Conservation (phyloP, 2,888 invertebrate genomes). For the Oxyteleia sp. region DNA sequence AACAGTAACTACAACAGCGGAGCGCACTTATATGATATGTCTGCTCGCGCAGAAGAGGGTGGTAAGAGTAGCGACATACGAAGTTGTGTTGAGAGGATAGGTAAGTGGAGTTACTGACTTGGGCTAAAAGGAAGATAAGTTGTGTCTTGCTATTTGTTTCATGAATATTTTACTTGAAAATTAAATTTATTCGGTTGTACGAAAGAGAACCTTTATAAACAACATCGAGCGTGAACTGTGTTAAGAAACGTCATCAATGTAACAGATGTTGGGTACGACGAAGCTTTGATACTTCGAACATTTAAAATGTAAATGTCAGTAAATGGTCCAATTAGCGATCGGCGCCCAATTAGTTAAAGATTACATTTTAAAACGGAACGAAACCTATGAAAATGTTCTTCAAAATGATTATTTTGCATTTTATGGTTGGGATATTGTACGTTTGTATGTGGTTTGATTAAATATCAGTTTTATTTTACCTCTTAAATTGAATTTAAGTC, state of each 20-base stretch:
- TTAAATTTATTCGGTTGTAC: conserved; percentile 57
- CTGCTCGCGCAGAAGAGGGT: conserved; percentile 69
- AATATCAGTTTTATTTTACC: too few relatives aligned
- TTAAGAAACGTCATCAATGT: background rate
- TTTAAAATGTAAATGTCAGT: background rate
- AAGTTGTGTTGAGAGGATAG: conserved; percentile 70
- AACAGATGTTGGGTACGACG: background rate
- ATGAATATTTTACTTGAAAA: conserved; percentile 63
- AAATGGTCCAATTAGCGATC: too few relatives aligned
- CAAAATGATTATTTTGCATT: too few relatives aligned
- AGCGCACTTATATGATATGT: conserved; percentile 77
- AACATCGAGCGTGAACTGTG: background rate
- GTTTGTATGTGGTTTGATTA: too few relatives aligned
- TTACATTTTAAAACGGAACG: too few relatives aligned
- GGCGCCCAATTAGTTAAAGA: too few relatives aligned
- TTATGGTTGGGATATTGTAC: too few relatives aligned
- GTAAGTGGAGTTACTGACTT: conserved; percentile 72
- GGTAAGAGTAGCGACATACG: conserved; percentile 61
- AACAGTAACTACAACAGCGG: conserved; percentile 76
- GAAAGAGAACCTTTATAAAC: conserved; percentile 10
- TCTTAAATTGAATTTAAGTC: too few relatives aligned
- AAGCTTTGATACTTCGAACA: background rate
- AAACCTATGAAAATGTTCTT: too few relatives aligned
- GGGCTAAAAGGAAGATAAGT: conserved; percentile 70
- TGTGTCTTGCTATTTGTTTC: conserved; percentile 62